Conservation (phyloP, 2,888 invertebrate genomes). For the Philaethria dido region DNA sequence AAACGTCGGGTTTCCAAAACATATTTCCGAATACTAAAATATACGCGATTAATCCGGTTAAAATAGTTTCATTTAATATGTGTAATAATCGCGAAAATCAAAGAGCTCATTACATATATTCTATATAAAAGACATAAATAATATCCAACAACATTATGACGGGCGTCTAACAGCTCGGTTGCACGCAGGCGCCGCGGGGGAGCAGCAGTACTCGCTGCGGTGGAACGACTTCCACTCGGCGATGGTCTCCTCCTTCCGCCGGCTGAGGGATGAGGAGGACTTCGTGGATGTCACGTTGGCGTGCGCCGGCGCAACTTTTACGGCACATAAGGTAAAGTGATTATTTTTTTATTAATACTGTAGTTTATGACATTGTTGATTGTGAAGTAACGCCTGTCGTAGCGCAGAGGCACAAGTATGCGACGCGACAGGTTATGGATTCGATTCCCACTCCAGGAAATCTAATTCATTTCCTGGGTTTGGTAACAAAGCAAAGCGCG, state of each 20-base stretch:
- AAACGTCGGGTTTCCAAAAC: too few species aligned
- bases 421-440: too few species aligned
- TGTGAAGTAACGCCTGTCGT: too few species aligned
- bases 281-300: constrained; percentile 97
- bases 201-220: constrained; percentile 95
- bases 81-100: neutral
- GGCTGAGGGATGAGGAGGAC: constrained; percentile 94
- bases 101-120: too few species aligned
- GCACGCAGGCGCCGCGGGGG: constrained; percentile 79
- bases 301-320: constrained; percentile 94
- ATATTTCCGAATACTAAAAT: too few species aligned
- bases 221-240: constrained; percentile 98
- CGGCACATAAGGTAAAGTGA: constrained; percentile 90
- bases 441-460: too few species aligned
- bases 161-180: constrained; percentile 44
- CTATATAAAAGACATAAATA: neutral
- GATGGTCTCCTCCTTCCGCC: constrained; percentile 94
- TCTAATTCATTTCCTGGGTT: too few species aligned
- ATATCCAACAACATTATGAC: constrained; percentile 16
- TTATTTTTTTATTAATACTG: too few species aligned
- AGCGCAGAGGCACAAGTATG: too few species aligned
- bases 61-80: neutral
- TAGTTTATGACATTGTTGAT: too few species aligned
- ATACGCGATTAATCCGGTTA: too few species aligned
- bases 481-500: too few species aligned